These are phyloP conservation scores for Aleiodes testaceus DNA, from an alignment of 2,888 invertebrate species.

Conservation along the genomic window DNA sequence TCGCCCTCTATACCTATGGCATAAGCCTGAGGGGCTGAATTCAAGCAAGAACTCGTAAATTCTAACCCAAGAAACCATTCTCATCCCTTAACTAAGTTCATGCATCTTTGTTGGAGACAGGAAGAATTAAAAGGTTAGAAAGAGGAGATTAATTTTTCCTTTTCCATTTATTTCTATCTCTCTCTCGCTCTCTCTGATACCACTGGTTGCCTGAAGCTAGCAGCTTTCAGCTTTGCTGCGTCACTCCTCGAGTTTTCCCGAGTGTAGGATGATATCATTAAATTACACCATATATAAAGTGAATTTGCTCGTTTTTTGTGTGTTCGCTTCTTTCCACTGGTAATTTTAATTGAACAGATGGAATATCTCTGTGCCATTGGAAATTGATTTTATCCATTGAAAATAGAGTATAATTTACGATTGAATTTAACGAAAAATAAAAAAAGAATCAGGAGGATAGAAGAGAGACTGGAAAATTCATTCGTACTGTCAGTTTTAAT, in stretches of 20 bases:
- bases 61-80: slow-evolving; percentile 14
- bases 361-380: slow-evolving; percentile 10
- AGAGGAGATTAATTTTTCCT: slow-evolving; percentile 28
- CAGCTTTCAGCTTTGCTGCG: slow-evolving; percentile 12
- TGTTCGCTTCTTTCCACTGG: not conserved
- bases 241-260: not conserved
- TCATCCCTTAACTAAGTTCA: slow-evolving; percentile 26
- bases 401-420: slow-evolving; percentile 9
- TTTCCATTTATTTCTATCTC: not conserved
- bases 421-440: not conserved
- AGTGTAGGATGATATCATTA: not conserved
- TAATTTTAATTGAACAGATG: slow-evolving; percentile 5
- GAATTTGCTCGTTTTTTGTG: not conserved
- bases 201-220: not conserved
- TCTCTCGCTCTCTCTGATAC: not conserved
- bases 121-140: slow-evolving; percentile 21
- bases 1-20: slow-evolving; percentile 17
- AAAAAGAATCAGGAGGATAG: not conserved
- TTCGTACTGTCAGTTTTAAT: slow-evolving; percentile 14
- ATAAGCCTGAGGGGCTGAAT: slow-evolving; percentile 30
- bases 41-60: slow-evolving; percentile 35
- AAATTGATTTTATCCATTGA: slow-evolving; percentile 9
- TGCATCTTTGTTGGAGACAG: slow-evolving; percentile 30
- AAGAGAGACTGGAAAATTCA: slow-evolving; percentile 1
- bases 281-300: not conserved